These are phyloP conservation scores for Paedocypris sp. DNA, from an alignment of 2,113 vertebrate species.

Conservation along the genomic window DNA sequence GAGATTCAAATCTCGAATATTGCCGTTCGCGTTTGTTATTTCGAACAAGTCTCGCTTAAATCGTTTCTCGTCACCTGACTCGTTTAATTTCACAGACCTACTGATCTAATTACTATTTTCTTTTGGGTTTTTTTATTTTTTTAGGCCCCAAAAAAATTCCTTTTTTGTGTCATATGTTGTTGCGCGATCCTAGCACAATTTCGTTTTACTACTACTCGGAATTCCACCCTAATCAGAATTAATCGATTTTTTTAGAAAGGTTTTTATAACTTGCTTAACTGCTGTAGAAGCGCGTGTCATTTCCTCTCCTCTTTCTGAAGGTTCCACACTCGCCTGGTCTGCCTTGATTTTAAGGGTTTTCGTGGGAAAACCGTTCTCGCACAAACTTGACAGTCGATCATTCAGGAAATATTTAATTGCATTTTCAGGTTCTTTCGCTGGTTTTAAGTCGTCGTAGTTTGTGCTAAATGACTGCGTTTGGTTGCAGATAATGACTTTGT, in stretches of 20 bases:
- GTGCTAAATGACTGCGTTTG: constrained; percentile 27
- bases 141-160: no score
- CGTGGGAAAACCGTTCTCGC: constrained; percentile 1
- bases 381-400: neutral
- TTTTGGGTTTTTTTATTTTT: no score
- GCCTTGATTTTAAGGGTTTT: neutral
- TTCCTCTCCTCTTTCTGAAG: neutral
- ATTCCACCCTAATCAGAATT: no score
- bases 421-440: constrained; percentile 10
- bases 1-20: no score
- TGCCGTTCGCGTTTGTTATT: no score
- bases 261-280: constrained; percentile 30
- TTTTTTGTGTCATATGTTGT: no score
- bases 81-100: no score
- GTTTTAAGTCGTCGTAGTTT: constrained; percentile 4
- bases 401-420: constrained; percentile 31
- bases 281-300: constrained; percentile 31
- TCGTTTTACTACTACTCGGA: no score
- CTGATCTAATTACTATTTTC: no score
- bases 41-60: no score
- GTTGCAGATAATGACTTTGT: constrained; percentile 23
- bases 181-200: no score
- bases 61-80: no score
- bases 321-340: neutral
- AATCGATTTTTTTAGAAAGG: neutral